Evolutionary conservation across 37 sponge, comb jelly and placozoan species (phyloP).

Genomic region (Tethya wilhelma): DNA sequence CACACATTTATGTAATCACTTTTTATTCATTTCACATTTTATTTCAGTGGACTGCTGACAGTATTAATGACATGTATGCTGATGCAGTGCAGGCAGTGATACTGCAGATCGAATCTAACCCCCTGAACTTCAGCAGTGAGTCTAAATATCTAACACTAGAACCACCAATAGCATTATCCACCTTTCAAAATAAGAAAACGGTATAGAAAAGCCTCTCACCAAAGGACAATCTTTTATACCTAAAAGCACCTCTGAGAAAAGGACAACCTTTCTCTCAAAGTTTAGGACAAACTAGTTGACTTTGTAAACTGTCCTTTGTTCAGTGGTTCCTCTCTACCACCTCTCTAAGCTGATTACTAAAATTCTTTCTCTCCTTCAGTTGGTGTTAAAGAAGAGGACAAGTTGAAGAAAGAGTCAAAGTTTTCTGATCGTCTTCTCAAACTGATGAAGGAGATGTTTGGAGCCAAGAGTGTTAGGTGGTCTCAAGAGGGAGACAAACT

Average conservation of each 20-base stretch:
- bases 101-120: conserved; percentile 62
- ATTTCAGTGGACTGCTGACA: conserved; percentile 85
- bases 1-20: neutral
- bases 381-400: conserved; percentile 17
- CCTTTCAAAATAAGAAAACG: neutral
- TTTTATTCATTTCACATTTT: neutral
- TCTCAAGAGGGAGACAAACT: conserved; percentile 44
- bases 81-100: conserved; percentile 94
- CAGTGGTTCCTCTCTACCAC: too few relatives aligned
- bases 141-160: too few relatives aligned
- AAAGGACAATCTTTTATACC: neutral
- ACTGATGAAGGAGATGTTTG: conserved; percentile 83
- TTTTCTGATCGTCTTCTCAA: conserved; percentile 54
- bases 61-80: conserved; percentile 95
- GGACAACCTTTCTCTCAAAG: neutral
- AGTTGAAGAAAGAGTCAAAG: conserved; percentile 36
- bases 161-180: neutral
- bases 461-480: conserved; percentile 63
- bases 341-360: too few relatives aligned
- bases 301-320: too few relatives aligned
- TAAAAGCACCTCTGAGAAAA: too few relatives aligned
- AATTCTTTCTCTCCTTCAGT: too few relatives aligned
- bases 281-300: too few relatives aligned
- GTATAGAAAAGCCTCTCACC: neutral
- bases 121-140: conserved; percentile 5